Evolutionary conservation across 2,113 vertebrate genomes (phyloP).

Genomic region (Elachura formosa): DNA sequence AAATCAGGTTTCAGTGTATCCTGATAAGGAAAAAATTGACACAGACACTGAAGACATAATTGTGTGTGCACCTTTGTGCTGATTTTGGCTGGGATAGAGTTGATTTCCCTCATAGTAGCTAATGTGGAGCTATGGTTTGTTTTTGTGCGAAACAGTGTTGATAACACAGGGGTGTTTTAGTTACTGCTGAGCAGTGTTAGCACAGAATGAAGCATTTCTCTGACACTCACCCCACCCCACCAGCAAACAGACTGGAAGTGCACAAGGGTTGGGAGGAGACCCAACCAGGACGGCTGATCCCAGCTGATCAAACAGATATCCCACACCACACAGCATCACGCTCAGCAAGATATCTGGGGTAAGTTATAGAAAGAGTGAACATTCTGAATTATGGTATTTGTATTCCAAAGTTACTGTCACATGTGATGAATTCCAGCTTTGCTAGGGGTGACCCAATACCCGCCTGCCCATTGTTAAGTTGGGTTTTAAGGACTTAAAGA

Average conservation of each 20-base stretch:
- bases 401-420: neutral
- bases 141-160: neutral
- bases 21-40: neutral
- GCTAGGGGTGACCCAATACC: neutral
- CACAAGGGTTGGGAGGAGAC: neutral
- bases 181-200: neutral
- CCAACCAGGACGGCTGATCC: neutral
- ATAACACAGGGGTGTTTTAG: neutral
- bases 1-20: neutral
- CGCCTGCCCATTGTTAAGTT: neutral
- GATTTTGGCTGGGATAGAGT: neutral
- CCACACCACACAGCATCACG: too few species aligned
- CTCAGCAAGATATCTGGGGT: neutral
- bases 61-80: neutral
- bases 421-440: rapidly evolving
- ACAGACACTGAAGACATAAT: neutral
- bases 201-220: neutral
- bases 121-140: neutral
- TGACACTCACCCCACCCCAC: neutral
- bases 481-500: neutral
- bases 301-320: neutral
- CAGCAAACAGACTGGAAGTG: rapidly evolving
- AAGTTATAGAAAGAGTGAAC: neutral
- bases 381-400: neutral
- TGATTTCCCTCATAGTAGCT: neutral